phyloP scores from a whole-genome alignment of 2,797 vertebrate genomes.

The Mus caroli region DNA sequence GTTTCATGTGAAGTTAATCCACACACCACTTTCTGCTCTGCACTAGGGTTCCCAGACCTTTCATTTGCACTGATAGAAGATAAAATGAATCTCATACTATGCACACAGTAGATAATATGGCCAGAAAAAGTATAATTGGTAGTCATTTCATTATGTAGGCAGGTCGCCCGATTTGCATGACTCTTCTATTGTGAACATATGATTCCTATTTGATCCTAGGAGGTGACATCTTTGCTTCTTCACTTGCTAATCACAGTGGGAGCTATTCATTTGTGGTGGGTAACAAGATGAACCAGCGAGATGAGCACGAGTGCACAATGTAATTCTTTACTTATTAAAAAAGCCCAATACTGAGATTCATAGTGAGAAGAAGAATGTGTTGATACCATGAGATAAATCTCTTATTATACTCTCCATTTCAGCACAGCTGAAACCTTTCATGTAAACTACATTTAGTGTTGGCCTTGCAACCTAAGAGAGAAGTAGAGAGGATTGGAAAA shows the following conservation, averaged over 20 bases:
- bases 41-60: not conserved
- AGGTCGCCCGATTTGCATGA: conserved; percentile 68
- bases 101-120: conserved; percentile 44
- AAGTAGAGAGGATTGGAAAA: conserved; percentile 70
- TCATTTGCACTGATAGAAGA: conserved; percentile 56
- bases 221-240: conserved; percentile 66
- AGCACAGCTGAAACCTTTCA: conserved; percentile 66
- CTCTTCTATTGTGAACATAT: conserved; percentile 73
- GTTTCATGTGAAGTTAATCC: conserved; percentile 72
- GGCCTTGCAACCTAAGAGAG: conserved; percentile 48
- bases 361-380: conserved; percentile 69
- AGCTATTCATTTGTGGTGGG: conserved; percentile 72
- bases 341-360: conserved; percentile 49
- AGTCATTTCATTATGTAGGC: conserved; percentile 61
- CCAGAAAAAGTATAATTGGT: conserved; percentile 42
- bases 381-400: conserved; percentile 74
- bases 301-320: conserved; percentile 71
- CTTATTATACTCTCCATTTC: conserved; percentile 34
- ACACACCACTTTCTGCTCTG: conserved; percentile 33
- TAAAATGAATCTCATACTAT: conserved; percentile 50
- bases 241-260: conserved; percentile 71
- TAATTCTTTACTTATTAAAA: conserved; percentile 72
- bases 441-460: conserved; percentile 53
- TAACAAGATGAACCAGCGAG: conserved; percentile 79
- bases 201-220: conserved; percentile 71